Evolutionary conservation across 2,113 vertebrate genomes (phyloP).

Genomic region (Sorex fumeus): DNA sequence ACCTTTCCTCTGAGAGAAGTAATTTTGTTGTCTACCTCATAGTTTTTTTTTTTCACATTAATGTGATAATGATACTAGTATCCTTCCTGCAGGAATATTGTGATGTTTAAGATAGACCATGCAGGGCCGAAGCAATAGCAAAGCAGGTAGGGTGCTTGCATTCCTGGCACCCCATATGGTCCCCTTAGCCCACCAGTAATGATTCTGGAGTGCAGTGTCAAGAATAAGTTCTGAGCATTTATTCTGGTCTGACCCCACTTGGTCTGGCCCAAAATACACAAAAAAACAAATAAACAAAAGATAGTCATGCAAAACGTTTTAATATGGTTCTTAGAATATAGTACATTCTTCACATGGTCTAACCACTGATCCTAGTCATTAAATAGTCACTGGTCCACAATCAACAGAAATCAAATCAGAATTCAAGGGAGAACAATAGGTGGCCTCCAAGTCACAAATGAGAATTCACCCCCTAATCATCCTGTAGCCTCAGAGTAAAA

Average conservation of each 20-base stretch:
- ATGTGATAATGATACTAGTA: background rate
- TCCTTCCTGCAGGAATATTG: background rate
- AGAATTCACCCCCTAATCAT: background rate
- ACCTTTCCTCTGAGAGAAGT: slow-evolving; percentile 2
- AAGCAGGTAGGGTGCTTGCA: too few species aligned
- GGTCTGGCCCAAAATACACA: too few species aligned
- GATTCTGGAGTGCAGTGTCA: too few species aligned
- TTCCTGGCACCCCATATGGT: too few species aligned
- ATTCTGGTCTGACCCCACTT: too few species aligned
- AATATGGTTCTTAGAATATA: background rate
- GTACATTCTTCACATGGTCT: background rate
- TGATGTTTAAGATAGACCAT: background rate
- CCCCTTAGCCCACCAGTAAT: too few species aligned
- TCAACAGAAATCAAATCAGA: slow-evolving; percentile 13
- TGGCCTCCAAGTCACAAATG: background rate
- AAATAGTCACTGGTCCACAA: background rate
- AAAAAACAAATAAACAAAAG: too few species aligned
- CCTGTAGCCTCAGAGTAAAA: background rate
- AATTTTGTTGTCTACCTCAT: background rate
- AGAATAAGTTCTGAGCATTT: too few species aligned
- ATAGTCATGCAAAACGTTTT: background rate
- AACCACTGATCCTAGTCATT: background rate
- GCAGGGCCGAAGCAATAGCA: too few species aligned
- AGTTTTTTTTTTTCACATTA: background rate
- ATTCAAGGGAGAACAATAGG: background rate